Percentiles rank a stretch among this genome's conserved stretches.
Conservation (phyloP, 2,888 invertebrate genomes). For the Anarsia innoxiella region DNA sequence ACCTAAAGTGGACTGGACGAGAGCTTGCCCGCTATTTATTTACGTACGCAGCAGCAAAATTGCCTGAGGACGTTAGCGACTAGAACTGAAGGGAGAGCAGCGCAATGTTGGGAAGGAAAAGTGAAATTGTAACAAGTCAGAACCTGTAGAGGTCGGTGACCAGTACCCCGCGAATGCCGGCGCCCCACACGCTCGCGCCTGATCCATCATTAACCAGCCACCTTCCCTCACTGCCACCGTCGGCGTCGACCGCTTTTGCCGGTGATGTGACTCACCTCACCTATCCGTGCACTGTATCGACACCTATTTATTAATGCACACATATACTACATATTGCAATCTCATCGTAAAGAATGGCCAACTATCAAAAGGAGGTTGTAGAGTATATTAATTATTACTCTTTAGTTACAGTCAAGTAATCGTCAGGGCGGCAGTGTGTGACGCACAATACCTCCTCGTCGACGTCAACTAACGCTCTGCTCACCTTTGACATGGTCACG, state of each 20-base stretch:
- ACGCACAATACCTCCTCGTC: slow-evolving; percentile 6
- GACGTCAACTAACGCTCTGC: slow-evolving; percentile 26
- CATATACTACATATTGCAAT: too few species aligned
- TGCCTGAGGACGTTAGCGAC: slow-evolving; percentile 12
- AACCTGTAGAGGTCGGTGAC: slow-evolving; percentile 71
- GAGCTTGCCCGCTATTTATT: too few species aligned
- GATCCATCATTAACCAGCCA: slow-evolving; percentile 47
- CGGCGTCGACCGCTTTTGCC: not conserved
- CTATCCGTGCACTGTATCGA: too few species aligned
- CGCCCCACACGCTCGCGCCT: slow-evolving; percentile 32
- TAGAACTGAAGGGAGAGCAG: slow-evolving; percentile 4
- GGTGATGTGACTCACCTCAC: slow-evolving; percentile 8
- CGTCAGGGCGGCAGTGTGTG: slow-evolving; percentile 1
- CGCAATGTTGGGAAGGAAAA: slow-evolving; percentile 44
- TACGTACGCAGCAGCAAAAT: too few species aligned
- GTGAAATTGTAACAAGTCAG: slow-evolving; percentile 69
- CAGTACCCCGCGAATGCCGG: slow-evolving; percentile 30
- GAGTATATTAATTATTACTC: too few species aligned
- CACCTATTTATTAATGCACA: too few species aligned
- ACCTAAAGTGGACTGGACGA: too few species aligned
- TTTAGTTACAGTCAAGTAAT: too few species aligned
- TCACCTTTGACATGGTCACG: slow-evolving; percentile 32
- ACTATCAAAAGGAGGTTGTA: too few species aligned
- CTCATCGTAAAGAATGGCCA: too few species aligned
- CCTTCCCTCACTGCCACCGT: slow-evolving; percentile 7